Evolutionary conservation across 2,113 vertebrate species (phyloP), one percentile per base, ranked within the genome.

Genomic region (Hippoglossus stenolepis): DNA sequence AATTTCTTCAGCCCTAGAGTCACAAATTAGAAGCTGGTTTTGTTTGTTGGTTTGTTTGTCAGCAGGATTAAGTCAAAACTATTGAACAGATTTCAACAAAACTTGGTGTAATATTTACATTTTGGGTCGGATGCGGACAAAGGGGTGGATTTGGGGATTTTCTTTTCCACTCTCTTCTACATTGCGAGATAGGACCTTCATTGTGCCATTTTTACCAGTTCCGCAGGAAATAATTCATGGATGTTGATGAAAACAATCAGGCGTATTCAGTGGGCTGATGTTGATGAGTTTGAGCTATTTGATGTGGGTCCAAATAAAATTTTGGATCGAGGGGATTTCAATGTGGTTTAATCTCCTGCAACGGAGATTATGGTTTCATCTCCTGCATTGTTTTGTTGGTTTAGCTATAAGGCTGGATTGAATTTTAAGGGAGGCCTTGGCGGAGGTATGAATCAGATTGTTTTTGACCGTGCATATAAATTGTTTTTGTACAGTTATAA

Each of bases 1-100:
- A 49, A 72, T 72, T 51, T 53, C 70, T 13, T 62, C n/a, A 21
- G 51, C 58, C 21, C 26, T n/a, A 35, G 38, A 61, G 35, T 61
- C 40, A 4, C 12, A 3, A 1, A 61, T 38, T 53, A 24, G 15
- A 7, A 18, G 2, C 28, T 5, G 40, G 38, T 63, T 53, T 54
- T 24, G 59, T 11, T 62, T 3, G 18, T 35, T n/a, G 18, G 20
- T 51, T 51, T 7, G 47, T 5, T 51, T 51, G 47, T 51, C 18
- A 51, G 47, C 47, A 51, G 17, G 18, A 51, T 18, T 51, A 6
- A 4, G 47, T 18, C 20, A 18, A 51, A 51, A 49, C 40, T 12
- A 43, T 13, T 43, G 40, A 43, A 11, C 3, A 4, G 17, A 49
- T 49, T 49, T 51, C 47, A 5, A 20, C 47, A 18, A 7, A 51